Base-by-base conservation (phyloP, 2,888 invertebrate species). In the Encarsia formosa region DNA sequence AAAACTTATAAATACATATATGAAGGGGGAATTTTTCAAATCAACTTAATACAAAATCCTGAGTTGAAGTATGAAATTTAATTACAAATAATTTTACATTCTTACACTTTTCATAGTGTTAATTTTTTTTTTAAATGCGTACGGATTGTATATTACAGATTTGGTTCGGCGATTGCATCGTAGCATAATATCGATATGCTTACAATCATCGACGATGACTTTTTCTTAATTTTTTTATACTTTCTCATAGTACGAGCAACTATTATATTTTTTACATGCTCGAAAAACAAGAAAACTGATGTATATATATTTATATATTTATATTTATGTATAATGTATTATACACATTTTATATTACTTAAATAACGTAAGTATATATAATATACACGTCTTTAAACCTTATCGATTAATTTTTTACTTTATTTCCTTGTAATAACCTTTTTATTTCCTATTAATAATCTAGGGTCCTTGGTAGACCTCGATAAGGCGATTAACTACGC, bases 401-500 rank as follows among this genome's bases (percentile, higher is more conserved):
- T 70, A 70, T 52, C 54, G 56, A 58, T 65, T 69, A 71, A 49
- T 20, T 37, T 42, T 49, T 40, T 42, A 43, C 39, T 18, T 32
- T 38, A 3, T 22, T 42, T 44, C 23, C 39, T 49, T 48, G 23
- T 64, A 77, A 63, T 76, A 61, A 56, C 47, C 56, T 54, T 39
- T 44, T 52, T 34, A 32, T 22, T 41, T 20, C 34, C 34, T 8
- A 38, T 38, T 8, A 13, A 38, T 5, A 56, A 44, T 64, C 65
- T 67, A 69, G 62, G 65, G 65, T 63, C 68, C 66, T 64, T 60
- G 45, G 63, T 62, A 65, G 65, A 66, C 67, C 64, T 70, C 65
- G 60, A 65, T 67, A 71, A 71, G 71, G 70, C 70, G 68, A 64
- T 63, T 63, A 66, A 67, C 66, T 70, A 71, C 65, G 61, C 65